Evolutionary conservation across 2,888 invertebrate species (phyloP).

Genomic region (Cephonodes hylas): DNA sequence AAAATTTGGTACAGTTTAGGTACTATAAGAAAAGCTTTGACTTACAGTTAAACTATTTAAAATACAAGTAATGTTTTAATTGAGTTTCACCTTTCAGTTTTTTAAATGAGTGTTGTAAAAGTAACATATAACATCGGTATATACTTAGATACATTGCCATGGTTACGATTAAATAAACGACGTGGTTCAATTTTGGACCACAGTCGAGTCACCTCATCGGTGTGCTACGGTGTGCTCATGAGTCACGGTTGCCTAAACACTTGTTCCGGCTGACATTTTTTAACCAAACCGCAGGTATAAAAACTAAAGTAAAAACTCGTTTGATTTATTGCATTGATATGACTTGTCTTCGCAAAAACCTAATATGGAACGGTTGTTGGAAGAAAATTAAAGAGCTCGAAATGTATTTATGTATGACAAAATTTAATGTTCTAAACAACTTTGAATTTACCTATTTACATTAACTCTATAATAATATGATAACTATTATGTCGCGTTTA

Average conservation of each 20-base stretch:
- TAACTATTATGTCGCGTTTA: too few relatives aligned
- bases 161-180: not conserved
- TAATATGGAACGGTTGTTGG: not conserved
- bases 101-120: too few relatives aligned
- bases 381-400: not conserved
- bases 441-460: too few relatives aligned
- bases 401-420: not conserved
- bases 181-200: not conserved
- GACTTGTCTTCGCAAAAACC: not conserved
- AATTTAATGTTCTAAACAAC: too few relatives aligned
- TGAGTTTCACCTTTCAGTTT: too few relatives aligned
- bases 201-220: slow-evolving; percentile 2
- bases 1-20: too few relatives aligned
- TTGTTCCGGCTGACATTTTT: slow-evolving; percentile 39
- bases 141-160: not conserved
- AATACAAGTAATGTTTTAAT: too few relatives aligned
- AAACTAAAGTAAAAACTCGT: slow-evolving; percentile 19
- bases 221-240: too few relatives aligned
- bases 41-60: too few relatives aligned
- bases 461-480: too few relatives aligned
- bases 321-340: not conserved
- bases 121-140: too few relatives aligned
- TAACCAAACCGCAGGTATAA: slow-evolving; percentile 31
- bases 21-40: too few relatives aligned
- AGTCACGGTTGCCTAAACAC: slow-evolving; percentile 54